These are phyloP conservation scores for Pundamilia nyererei DNA, from an alignment of 2,113 vertebrate genomes.

Conservation along the genomic window DNA sequence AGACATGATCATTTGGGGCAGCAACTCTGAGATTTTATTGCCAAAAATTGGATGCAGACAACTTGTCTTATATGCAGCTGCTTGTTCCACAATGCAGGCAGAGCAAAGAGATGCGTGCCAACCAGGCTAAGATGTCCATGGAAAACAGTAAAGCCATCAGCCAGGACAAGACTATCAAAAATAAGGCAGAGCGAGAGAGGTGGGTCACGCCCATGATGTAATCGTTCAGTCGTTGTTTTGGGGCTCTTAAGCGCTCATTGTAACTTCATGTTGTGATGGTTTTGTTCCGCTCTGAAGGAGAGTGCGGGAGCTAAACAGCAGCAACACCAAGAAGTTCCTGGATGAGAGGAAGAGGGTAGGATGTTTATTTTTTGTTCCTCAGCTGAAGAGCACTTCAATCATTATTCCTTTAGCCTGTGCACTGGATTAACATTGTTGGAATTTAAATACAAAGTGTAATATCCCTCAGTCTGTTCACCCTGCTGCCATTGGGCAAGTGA, in stretches of 20 bases:
- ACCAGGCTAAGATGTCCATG: slow-evolving; percentile 98
- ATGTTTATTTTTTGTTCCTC: not conserved
- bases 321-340: slow-evolving; percentile 98
- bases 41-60: not conserved
- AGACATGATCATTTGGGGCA: not conserved
- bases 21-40: not conserved
- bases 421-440: not conserved
- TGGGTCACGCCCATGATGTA: slow-evolving; percentile 34
- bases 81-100: slow-evolving; percentile 70
- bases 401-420: not conserved
- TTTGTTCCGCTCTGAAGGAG: slow-evolving; percentile 68
- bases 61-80: not conserved
- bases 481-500: not conserved
- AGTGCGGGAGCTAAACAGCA: slow-evolving; percentile 96
- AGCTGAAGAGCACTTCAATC: not conserved
- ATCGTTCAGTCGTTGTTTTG: not conserved
- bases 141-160: slow-evolving; percentile 99
- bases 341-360: slow-evolving; percentile 95
- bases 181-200: slow-evolving; percentile 98
- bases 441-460: not conserved
- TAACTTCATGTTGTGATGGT: not conserved
- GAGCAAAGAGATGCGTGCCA: slow-evolving; percentile 97
- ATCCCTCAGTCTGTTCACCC: not conserved
- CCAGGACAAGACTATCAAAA: slow-evolving; percentile 98
- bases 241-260: not conserved